Percentiles rank a stretch among this genome's conserved stretches.
phyloP scores from a whole-genome alignment of 2,113 vertebrate genomes.

The Crypturellus undulatus region DNA sequence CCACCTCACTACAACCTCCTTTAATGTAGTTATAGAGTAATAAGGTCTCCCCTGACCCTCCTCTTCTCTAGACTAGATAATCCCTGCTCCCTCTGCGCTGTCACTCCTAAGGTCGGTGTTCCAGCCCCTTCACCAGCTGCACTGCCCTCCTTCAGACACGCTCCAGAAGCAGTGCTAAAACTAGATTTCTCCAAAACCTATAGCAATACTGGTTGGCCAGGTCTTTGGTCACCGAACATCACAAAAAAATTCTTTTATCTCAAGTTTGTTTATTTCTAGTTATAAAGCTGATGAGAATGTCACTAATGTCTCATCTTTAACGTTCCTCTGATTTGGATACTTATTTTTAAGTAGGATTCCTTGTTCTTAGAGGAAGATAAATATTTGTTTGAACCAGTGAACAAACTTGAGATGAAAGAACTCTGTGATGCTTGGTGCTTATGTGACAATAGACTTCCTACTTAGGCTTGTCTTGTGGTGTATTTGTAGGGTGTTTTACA shows the following conservation, averaged over 20 bases:
- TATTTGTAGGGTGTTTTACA: neutral
- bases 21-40: no score
- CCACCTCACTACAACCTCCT: no score
- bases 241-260: neutral
- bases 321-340: neutral
- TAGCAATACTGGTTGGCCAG: rapidly evolving
- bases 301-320: neutral
- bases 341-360: neutral
- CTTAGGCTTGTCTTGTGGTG: neutral
- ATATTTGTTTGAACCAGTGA: neutral
- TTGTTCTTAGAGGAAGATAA: neutral
- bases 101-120: no score
- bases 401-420: neutral
- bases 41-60: no score
- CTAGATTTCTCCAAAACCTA: neutral
- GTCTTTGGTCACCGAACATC: neutral
- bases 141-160: no score
- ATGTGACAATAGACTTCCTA: neutral
- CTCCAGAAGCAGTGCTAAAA: neutral
- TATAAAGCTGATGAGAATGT: neutral
- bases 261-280: neutral
- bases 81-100: no score
- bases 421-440: neutral
- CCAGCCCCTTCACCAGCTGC: no score
- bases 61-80: no score